These are phyloP conservation scores for Thamnophis sirtalis DNA, from an alignment of 2,113 vertebrate genomes.

Conservation along the genomic window DNA sequence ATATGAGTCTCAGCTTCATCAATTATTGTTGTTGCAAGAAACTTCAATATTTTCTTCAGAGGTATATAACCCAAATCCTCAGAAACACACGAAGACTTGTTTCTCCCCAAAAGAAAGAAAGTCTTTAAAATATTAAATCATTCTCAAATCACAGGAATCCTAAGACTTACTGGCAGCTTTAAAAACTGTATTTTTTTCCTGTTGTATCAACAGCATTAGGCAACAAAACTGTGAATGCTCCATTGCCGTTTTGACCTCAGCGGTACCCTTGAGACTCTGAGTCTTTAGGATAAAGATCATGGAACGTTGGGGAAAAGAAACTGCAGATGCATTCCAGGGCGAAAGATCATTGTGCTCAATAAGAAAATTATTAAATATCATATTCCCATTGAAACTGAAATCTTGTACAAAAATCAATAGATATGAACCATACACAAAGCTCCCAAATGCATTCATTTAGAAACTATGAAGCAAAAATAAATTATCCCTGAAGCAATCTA, in stretches of 20 bases:
- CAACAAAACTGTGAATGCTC: not conserved
- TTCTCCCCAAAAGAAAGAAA: not conserved
- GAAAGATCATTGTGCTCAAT: not conserved
- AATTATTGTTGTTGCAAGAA: not conserved
- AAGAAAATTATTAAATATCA: not conserved
- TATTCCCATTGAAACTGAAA: not conserved
- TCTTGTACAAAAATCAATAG: not conserved
- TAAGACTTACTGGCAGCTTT: not conserved
- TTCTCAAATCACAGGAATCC: not conserved
- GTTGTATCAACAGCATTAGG: not conserved
- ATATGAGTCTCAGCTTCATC: not conserved
- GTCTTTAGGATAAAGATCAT: not conserved
- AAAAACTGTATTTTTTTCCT: not conserved
- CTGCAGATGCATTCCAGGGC: not conserved
- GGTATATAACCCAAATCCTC: not conserved
- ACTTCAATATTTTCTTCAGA: not conserved
- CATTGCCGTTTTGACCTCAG: not conserved
- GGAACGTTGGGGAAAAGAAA: not conserved
- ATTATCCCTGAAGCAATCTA: not conserved
- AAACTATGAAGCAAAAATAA: not conserved
- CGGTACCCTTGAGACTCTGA: not conserved
- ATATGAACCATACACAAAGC: not conserved
- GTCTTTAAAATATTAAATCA: not conserved
- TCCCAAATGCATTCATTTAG: not conserved
- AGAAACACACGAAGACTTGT: not conserved